phyloP scores from a whole-genome alignment of 2,797 vertebrate species.

The Graptemys geographica region DNA sequence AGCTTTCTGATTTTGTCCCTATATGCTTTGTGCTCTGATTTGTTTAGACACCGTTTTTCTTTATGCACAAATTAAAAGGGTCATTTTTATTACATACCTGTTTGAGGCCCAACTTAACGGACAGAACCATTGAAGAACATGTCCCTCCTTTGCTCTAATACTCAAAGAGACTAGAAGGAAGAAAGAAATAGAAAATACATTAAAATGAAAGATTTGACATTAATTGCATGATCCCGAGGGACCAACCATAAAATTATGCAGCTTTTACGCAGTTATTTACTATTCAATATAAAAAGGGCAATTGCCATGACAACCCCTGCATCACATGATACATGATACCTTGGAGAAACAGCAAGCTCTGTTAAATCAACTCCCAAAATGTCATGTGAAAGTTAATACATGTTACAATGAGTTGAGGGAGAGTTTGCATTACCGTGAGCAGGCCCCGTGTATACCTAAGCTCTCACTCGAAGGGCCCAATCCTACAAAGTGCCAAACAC shows the following conservation, averaged over 20 bases:
- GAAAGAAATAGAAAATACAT: conserved; percentile 63
- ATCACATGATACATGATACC: conserved; percentile 57
- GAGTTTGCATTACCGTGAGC: neutral
- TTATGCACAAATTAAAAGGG: neutral
- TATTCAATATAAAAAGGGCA: conserved; percentile 67
- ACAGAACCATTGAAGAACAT: neutral
- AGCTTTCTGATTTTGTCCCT: neutral
- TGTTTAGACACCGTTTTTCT: neutral
- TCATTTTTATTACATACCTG: neutral
- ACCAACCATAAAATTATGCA: conserved; percentile 69
- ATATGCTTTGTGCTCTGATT: neutral
- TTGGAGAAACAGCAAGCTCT: conserved; percentile 44
- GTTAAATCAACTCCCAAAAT: conserved; percentile 72
- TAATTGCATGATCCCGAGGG: conserved; percentile 57
- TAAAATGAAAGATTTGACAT: conserved; percentile 67
- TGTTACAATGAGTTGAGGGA: conserved; percentile 55
- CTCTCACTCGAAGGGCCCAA: neutral
- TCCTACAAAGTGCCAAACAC: neutral
- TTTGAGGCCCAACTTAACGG: rapidly evolving
- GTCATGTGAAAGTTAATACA: conserved; percentile 58
- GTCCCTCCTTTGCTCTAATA: conserved; percentile 43
- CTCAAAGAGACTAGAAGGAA: conserved; percentile 65
- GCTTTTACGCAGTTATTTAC: conserved; percentile 67
- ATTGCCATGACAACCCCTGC: conserved; percentile 60
- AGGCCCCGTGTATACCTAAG: neutral